phyloP scores from a whole-genome alignment of 2,113 vertebrate species.

The Hyaena hyaena region DNA sequence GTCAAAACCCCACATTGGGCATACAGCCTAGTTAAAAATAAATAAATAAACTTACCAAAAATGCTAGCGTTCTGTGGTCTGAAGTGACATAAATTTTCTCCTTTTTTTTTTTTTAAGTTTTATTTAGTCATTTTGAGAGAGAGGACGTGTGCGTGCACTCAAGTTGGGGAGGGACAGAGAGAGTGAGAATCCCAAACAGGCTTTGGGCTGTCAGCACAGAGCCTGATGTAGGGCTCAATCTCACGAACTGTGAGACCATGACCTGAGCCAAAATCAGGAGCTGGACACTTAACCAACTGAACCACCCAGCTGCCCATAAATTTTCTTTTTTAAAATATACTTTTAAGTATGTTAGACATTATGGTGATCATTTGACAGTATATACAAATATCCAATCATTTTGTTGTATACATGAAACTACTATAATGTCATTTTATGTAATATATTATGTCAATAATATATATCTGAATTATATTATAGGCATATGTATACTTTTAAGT shows the following conservation, averaged over 20 bases:
- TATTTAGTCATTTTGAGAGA: background rate
- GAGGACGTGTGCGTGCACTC: too few species aligned
- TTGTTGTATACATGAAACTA: background rate
- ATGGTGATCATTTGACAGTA: background rate
- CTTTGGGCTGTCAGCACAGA: background rate
- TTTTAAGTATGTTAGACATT: background rate
- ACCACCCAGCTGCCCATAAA: background rate
- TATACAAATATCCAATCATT: background rate
- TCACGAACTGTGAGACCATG: background rate
- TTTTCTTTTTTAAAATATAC: constrained; percentile 33
- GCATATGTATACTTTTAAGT: background rate
- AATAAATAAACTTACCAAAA: background rate
- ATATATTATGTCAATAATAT: background rate
- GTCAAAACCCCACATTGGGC: background rate
- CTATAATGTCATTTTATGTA: too few species aligned
- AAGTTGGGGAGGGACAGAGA: too few species aligned
- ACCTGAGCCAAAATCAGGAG: background rate
- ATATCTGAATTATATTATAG: background rate
- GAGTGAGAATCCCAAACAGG: too few species aligned
- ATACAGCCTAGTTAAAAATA: background rate
- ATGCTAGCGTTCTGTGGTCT: background rate
- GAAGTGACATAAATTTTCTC: background rate
- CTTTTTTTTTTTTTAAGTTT: background rate
- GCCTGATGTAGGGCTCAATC: background rate
- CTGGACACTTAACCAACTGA: background rate